Conservation (phyloP, 2,113 vertebrate genomes). For the Rynchops niger region DNA sequence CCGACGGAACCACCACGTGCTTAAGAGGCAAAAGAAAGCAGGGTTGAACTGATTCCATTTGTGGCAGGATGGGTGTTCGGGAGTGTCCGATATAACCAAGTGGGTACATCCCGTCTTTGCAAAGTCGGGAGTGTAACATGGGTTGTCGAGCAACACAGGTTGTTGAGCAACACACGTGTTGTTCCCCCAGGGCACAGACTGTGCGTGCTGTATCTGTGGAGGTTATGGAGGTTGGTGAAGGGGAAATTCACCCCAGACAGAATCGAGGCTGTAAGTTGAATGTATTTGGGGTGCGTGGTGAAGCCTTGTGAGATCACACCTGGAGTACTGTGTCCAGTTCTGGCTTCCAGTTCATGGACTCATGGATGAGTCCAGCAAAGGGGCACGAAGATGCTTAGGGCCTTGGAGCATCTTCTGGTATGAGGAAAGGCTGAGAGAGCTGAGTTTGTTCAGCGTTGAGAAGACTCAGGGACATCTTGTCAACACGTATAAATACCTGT, state of each 20-base stretch:
- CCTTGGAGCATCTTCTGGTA: neutral
- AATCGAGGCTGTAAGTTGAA: neutral
- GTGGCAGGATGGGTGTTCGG: neutral
- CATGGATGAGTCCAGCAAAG: neutral
- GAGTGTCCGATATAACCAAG: neutral
- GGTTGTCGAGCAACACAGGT: no score
- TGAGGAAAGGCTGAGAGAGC: neutral
- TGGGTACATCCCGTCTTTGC: neutral
- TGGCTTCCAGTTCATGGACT: no score
- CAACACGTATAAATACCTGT: neutral
- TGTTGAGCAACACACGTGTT: rapidly evolving
- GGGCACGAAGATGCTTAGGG: neutral
- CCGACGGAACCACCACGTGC: neutral
- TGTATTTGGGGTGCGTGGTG: neutral
- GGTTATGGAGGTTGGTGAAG: neutral
- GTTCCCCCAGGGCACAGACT: neutral
- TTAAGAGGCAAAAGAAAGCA: neutral
- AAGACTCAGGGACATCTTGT: neutral
- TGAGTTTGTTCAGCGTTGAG: neutral
- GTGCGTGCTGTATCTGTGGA: no score
- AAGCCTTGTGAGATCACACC: neutral
- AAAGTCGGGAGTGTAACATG: neutral
- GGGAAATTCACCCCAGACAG: neutral
- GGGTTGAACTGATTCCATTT: neutral
- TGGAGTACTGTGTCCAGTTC: neutral